Evolutionary conservation across 2,113 vertebrate species (phyloP).

Genomic region (Oxyruncus cristatus): DNA sequence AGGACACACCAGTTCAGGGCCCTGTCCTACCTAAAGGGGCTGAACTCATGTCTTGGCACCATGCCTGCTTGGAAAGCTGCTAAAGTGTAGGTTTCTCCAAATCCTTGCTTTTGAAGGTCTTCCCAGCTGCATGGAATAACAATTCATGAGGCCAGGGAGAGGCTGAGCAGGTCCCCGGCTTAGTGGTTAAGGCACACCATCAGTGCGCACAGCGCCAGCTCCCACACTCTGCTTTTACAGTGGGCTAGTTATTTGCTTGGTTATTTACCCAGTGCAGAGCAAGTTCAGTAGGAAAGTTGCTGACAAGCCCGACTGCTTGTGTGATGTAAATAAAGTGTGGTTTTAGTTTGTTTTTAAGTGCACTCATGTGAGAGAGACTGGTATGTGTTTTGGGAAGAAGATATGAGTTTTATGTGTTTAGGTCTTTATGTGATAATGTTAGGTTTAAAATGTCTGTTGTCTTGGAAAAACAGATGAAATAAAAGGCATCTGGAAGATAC

Average conservation of each 20-base stretch:
- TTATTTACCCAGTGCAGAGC: background rate
- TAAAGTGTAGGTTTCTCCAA: background rate
- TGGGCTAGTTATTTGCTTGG: background rate
- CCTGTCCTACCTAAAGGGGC: background rate
- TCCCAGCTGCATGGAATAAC: background rate
- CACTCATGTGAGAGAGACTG: background rate
- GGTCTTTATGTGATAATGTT: background rate
- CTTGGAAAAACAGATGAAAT: background rate
- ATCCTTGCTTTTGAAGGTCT: background rate
- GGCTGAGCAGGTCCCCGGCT: background rate
- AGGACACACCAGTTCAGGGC: background rate
- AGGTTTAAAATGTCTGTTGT: background rate
- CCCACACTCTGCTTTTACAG: rapidly evolving
- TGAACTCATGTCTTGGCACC: rapidly evolving
- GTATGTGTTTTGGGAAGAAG: background rate
- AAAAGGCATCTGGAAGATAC: background rate
- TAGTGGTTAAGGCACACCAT: background rate
- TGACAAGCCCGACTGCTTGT: background rate
- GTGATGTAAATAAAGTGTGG: background rate
- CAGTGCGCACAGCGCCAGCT: background rate
- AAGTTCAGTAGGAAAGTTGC: background rate
- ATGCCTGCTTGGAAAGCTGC: background rate
- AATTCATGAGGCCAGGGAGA: background rate
- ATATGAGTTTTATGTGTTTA: background rate
- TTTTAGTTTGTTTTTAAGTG: background rate